These are phyloP conservation scores for Microtus ochrogaster DNA, from an alignment of 2,113 vertebrate species.

Conservation along the genomic window DNA sequence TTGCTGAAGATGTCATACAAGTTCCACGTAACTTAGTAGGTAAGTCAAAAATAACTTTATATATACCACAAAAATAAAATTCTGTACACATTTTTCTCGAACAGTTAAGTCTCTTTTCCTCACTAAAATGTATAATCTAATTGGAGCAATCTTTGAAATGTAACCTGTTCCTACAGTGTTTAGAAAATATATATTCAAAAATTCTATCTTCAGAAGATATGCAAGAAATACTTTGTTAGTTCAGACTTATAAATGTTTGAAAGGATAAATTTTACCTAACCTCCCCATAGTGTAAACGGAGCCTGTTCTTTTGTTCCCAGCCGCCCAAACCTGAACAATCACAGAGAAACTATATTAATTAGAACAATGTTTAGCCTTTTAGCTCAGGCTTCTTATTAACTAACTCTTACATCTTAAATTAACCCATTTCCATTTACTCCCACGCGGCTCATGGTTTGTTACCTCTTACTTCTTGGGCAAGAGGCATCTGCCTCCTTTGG, in stretches of 20 bases:
- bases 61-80: neutral
- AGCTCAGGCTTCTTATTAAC: too few species aligned
- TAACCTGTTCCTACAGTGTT: neutral
- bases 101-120: conserved; percentile 7
- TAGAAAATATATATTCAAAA: conserved; percentile 15
- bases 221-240: conserved; percentile 10
- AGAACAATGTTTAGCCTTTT: too few species aligned
- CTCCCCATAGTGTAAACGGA: neutral
- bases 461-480: too few species aligned
- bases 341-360: too few species aligned
- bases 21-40: conserved; percentile 98
- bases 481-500: too few species aligned
- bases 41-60: conserved; percentile 83
- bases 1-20: conserved; percentile 98
- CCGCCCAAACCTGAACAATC: too few species aligned
- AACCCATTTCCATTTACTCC: too few species aligned
- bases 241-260: conserved; percentile 19
- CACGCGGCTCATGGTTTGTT: too few species aligned
- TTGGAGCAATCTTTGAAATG: conserved; percentile 45
- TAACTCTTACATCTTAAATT: too few species aligned
- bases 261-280: conserved; percentile 10
- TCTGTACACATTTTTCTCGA: conserved; percentile 8
- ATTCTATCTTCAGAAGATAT: conserved; percentile 44
- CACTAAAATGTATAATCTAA: neutral
- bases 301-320: too few species aligned